A percentile compares a stretch with the other conserved stretches of the same genome.
phyloP scores from a whole-genome alignment of 2,797 vertebrate genomes.

The Lindbergichthys nudifrons region DNA sequence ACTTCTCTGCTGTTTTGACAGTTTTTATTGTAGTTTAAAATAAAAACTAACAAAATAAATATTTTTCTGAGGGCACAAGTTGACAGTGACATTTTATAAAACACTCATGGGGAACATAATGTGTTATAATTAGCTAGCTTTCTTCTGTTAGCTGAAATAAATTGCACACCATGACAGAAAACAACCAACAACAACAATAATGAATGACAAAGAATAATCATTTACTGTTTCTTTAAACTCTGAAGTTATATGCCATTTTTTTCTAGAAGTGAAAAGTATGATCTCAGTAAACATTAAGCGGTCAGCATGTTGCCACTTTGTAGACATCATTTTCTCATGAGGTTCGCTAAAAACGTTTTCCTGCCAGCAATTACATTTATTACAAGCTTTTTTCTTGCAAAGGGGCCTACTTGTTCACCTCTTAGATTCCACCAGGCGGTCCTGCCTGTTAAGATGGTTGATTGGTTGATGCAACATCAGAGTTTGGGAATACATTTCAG shows the following conservation, averaged over 20 bases:
- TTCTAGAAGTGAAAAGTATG: not conserved
- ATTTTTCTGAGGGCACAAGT: slow-evolving; percentile 14
- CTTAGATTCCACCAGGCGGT: no score
- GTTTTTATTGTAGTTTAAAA: slow-evolving; percentile 37
- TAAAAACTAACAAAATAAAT: slow-evolving; percentile 30
- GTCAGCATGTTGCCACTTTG: no score
- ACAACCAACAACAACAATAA: slow-evolving; percentile 2
- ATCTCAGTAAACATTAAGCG: no score
- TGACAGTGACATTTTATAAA: slow-evolving; percentile 46
- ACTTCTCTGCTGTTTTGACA: slow-evolving; percentile 47
- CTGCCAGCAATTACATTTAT: no score
- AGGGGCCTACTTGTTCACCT: no score
- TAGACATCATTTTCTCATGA: no score
- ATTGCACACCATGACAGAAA: slow-evolving; percentile 18
- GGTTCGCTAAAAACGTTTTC: no score
- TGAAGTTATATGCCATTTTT: slow-evolving; percentile 1
- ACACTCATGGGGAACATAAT: slow-evolving; percentile 48
- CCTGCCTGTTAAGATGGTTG: no score
- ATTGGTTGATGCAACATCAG: not conserved
- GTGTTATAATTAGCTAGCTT: slow-evolving; percentile 66
- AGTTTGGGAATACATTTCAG: not conserved
- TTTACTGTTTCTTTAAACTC: not conserved
- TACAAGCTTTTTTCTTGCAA: no score
- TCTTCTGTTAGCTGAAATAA: slow-evolving; percentile 52
- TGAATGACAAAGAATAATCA: not conserved